Conservation (phyloP, 1,140 invertebrate genomes). For the Tetranychus cinnabarinus region DNA sequence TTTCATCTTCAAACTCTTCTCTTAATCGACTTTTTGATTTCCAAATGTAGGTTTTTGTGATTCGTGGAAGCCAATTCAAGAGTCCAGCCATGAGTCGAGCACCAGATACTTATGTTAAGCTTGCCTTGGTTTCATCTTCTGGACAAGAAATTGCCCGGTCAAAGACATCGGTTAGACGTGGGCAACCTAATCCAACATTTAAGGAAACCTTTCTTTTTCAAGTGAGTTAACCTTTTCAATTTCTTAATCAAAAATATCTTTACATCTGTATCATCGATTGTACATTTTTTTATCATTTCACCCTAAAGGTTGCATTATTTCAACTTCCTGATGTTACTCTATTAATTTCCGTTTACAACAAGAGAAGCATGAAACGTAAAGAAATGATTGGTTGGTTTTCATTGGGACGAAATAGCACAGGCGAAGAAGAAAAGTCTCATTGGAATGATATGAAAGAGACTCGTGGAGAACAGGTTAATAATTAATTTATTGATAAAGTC, state of each 20-base stretch:
- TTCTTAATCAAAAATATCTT: neutral
- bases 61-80: slow-evolving; percentile 55
- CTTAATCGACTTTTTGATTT: too few species aligned
- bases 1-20: neutral
- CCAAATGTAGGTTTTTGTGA: neutral
- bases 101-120: slow-evolving; percentile 69
- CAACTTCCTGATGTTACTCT: slow-evolving; percentile 84
- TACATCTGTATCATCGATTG: neutral
- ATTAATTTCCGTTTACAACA: slow-evolving; percentile 76
- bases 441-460: slow-evolving; percentile 70
- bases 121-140: slow-evolving; percentile 65
- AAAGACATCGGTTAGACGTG: slow-evolving; percentile 65
- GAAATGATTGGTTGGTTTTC: slow-evolving; percentile 93
- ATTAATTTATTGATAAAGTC: too few species aligned
- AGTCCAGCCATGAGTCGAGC: slow-evolving; percentile 29
- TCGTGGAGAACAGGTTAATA: slow-evolving; percentile 34
- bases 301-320: slow-evolving; percentile 38
- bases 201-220: slow-evolving; percentile 92
- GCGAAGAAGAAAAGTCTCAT: slow-evolving; percentile 69
- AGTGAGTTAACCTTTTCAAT: slow-evolving; percentile 25
- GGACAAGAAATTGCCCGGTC: slow-evolving; percentile 73
- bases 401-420: slow-evolving; percentile 65
- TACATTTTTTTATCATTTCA: too few species aligned
- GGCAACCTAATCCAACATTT: slow-evolving; percentile 77
- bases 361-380: slow-evolving; percentile 71